Percentiles rank a stretch among this genome's conserved stretches.
Evolutionary conservation across 1,140 invertebrate genomes (phyloP).

Genomic region (Melanaphis sacchari): DNA sequence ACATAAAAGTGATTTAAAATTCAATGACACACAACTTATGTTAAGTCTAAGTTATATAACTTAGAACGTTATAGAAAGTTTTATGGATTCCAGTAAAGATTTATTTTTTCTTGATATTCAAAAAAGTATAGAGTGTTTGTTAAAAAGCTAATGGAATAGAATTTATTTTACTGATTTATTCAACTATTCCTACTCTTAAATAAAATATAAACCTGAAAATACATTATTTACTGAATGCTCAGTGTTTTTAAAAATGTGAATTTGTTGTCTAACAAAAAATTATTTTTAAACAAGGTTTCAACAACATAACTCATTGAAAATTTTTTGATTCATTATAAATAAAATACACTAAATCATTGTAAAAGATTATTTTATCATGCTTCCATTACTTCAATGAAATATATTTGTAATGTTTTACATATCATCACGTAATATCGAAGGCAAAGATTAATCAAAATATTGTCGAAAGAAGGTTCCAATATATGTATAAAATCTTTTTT

Average conservation of each 20-base stretch:
- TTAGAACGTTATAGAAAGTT: neutral
- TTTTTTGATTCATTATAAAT: neutral
- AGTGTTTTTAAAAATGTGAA: neutral
- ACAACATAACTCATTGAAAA: neutral
- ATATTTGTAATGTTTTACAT: neutral
- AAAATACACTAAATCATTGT: neutral
- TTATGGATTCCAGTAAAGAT: neutral
- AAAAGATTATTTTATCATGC: neutral
- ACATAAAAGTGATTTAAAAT: neutral
- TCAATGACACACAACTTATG: neutral
- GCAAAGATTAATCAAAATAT: neutral
- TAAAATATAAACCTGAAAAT: conserved; percentile 17
- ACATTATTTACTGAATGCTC: neutral
- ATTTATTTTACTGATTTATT: neutral
- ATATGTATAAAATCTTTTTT: neutral
- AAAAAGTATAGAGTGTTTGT: neutral
- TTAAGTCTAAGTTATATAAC: neutral
- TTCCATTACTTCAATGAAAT: neutral
- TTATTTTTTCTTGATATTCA: neutral
- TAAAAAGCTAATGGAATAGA: conserved; percentile 12
- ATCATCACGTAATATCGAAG: neutral
- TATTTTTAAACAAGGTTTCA: neutral
- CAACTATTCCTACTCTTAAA: conserved; percentile 19
- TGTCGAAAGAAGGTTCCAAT: neutral
- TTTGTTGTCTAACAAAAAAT: neutral